phyloP scores from a whole-genome alignment of 2,797 vertebrate species.

The Sphenodon punctatus region DNA sequence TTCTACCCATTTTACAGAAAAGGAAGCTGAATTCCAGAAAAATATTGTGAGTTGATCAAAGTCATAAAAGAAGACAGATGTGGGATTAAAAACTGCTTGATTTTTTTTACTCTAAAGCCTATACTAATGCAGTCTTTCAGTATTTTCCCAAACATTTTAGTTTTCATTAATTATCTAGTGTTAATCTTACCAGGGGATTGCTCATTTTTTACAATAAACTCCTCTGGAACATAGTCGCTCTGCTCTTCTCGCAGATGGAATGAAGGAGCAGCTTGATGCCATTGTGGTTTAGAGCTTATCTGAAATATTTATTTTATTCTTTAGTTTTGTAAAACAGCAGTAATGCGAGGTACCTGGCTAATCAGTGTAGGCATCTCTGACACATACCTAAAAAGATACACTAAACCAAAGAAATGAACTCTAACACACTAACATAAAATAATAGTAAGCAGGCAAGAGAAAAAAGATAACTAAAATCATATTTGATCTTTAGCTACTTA shows the following conservation, averaged over 20 bases:
- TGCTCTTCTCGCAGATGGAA: constrained; percentile 63
- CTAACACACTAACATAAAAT: neutral
- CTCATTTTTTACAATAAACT: constrained; percentile 53
- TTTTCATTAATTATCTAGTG: neutral
- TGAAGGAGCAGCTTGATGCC: constrained; percentile 69
- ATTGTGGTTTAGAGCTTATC: constrained; percentile 70
- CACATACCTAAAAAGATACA: neutral
- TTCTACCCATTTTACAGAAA: neutral
- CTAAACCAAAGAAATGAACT: neutral
- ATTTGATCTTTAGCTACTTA: neutral
- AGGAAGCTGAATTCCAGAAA: neutral
- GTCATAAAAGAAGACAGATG: neutral
- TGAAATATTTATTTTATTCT: constrained; percentile 33
- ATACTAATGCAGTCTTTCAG: neutral
- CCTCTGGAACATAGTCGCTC: constrained; percentile 23
- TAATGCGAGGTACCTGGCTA: neutral
- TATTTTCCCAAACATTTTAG: neutral
- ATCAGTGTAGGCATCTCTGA: neutral
- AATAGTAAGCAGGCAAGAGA: neutral
- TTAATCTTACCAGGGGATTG: constrained; percentile 63
- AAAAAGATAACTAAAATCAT: neutral
- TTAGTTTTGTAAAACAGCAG: neutral
- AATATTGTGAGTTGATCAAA: neutral
- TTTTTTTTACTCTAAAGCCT: neutral
- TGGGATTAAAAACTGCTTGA: neutral